Base-by-base conservation (phyloP, 2,888 invertebrate species). In the Melanostoma mellinum region DNA sequence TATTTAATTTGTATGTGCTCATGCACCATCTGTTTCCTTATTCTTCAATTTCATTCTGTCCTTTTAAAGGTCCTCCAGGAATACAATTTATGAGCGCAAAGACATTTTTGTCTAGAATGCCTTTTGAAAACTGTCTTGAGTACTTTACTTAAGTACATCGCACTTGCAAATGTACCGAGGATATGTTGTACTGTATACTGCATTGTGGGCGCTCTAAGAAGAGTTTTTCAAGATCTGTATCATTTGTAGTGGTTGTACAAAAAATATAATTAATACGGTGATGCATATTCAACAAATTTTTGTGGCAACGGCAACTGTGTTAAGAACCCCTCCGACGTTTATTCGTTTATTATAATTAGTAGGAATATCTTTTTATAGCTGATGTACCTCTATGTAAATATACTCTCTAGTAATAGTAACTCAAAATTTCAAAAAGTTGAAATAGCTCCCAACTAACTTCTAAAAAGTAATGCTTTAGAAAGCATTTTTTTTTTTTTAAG, bases 121-220 rank as follows among this genome's bases (percentile, higher is more conserved):
- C 53, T 73, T 78, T 79, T 67, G 61, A 79, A 68, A 73, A 79
- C 74, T 79, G 74, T 79, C 74, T 73, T 79, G 61, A 73, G 67
- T 73, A 44, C 67, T 68, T 73, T 55, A 38, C 61, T 74, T 36
- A 61, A 79, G 79, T 79, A 63, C 73, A 73, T 73, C 74, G 73
- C 74, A 79, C 79, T 79, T 78, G 67, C 73, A 36, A 68, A 79
- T 73, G 67, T 48, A 79, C 60, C n/a, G 67, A 61, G 61, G 78
- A 53, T 55, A 68, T 73, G 73, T 44, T 69, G 76, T 68, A 60
- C 61, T 61, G 73, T 53, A 46, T 46, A 44, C 35, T 61, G 61
- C 38, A 20, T 35, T 20, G 42, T 33, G 53, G 30, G 55, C 50
- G 73, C 44, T 53, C 67, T 61, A 42, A 48, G 48, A 53, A 46